Percentiles rank a stretch among this genome's conserved stretches.
Conservation (phyloP, 2,113 vertebrate genomes). For the Tichodroma muraria region DNA sequence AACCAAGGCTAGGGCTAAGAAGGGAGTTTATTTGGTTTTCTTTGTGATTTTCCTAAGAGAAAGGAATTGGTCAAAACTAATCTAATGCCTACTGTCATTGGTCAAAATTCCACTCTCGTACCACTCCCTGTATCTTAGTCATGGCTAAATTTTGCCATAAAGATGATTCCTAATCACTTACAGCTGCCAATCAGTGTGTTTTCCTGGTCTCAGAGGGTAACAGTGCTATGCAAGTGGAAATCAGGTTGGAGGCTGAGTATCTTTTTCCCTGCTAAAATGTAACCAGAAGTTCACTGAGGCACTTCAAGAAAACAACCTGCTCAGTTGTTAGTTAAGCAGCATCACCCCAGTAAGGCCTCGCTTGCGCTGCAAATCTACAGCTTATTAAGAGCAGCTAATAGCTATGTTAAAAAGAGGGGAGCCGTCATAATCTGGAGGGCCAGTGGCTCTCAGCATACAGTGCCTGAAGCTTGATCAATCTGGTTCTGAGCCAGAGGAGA, state of each 20-base stretch:
- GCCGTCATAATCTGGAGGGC: background rate
- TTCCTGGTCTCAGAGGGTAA: background rate
- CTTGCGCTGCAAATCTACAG: background rate
- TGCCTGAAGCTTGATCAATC: background rate
- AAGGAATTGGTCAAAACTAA: background rate
- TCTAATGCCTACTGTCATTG: background rate
- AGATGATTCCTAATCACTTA: background rate
- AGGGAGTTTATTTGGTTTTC: background rate
- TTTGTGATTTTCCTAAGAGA: background rate
- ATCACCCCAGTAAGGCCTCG: background rate
- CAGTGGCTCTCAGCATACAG: background rate
- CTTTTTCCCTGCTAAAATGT: background rate
- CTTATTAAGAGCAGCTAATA: background rate
- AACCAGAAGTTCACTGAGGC: background rate
- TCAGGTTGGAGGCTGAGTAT: background rate
- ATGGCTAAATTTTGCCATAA: background rate
- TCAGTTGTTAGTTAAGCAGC: background rate
- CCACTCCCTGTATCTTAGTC: background rate
- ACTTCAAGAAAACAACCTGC: background rate
- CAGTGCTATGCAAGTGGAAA: background rate
- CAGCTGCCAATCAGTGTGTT: background rate
- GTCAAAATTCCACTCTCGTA: background rate
- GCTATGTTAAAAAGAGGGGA: background rate
- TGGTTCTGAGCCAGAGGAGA: background rate
- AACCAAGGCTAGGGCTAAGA: background rate